Evolutionary conservation across 2,888 invertebrate genomes (phyloP).

Genomic region (Dioctria rufipes): DNA sequence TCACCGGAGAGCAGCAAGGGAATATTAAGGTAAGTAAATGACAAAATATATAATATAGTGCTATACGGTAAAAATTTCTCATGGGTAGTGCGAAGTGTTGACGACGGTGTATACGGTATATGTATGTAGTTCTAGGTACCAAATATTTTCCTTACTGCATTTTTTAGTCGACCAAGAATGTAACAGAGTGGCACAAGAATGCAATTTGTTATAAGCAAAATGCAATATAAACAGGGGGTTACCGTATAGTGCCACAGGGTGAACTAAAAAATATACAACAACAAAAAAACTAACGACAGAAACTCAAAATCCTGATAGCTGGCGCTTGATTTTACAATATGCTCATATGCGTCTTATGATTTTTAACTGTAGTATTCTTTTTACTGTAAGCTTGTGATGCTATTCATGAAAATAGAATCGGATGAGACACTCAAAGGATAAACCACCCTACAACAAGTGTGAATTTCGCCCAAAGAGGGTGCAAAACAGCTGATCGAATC

Average conservation of each 20-base stretch:
- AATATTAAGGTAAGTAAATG: too few relatives aligned
- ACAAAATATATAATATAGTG: too few relatives aligned
- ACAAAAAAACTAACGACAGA: neutral
- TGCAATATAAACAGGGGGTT: neutral
- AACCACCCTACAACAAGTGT: neutral
- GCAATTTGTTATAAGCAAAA: neutral
- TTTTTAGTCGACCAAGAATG: too few relatives aligned
- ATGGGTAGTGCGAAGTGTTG: too few relatives aligned
- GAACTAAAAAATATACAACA: neutral
- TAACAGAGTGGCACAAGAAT: neutral
- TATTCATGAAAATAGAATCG: neutral
- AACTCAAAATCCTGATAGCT: neutral
- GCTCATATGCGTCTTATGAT: neutral
- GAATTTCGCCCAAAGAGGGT: neutral
- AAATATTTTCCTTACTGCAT: too few relatives aligned
- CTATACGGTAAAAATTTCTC: too few relatives aligned
- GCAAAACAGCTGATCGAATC: conserved; percentile 44
- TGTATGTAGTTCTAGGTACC: too few relatives aligned
- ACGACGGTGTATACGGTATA: too few relatives aligned
- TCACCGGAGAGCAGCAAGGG: too few relatives aligned
- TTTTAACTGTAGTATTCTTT: neutral
- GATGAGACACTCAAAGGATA: too few relatives aligned
- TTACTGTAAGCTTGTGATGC: neutral
- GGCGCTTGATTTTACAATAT: neutral
- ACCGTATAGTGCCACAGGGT: neutral